Evolutionary conservation across 2,113 vertebrate species (phyloP), one percentile per base, ranked within the genome.

Genomic region (Scophthalmus maximus): DNA sequence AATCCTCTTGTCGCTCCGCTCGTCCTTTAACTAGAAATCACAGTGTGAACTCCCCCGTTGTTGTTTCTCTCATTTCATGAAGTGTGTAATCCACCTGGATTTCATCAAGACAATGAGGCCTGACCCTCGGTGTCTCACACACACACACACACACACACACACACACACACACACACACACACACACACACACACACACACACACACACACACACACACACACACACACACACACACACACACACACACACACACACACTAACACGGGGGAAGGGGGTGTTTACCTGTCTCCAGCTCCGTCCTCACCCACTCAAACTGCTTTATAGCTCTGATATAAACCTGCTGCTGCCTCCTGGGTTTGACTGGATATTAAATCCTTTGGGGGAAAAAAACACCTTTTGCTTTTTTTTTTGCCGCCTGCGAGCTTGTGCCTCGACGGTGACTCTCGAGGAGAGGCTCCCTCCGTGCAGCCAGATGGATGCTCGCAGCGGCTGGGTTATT

Each of bases 221-320:
- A 68, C 58, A 82, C 42, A 23, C 52, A 62, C 38, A 51, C 22
- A 12, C 5, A 72, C 66, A 62, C 15, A 77, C 64, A 68, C 58
- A 82, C 42, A 23, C 52, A 62, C 38, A 51, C 22, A 12, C 5
- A 72, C 66, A 62, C 15, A 77, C 64, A 68, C 58, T n/a, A 82
- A 83, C n/a, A 26, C 34, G 75, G 50, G 64, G 30, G 29, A 79
- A 73, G 53, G 83, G 29, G 36, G 32, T 4, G 8, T 73, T 89
- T 87, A 88, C 85, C 88, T 91, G 76, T 86, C 30, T 67, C 14
- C 57, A 53, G 72, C 63, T 78, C 42, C 72, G 73, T 74, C 46
- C 44, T 79, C 47, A 71, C 73, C 10, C 38, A 44, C 76, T 36
- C 40, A 57, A 64, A 42, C 72, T 25, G 49, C 29, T 77, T 76